Evolutionary conservation across 2,888 invertebrate species (phyloP), one percentile per base, ranked within the genome.

Genomic region (Byasa hedistus): DNA sequence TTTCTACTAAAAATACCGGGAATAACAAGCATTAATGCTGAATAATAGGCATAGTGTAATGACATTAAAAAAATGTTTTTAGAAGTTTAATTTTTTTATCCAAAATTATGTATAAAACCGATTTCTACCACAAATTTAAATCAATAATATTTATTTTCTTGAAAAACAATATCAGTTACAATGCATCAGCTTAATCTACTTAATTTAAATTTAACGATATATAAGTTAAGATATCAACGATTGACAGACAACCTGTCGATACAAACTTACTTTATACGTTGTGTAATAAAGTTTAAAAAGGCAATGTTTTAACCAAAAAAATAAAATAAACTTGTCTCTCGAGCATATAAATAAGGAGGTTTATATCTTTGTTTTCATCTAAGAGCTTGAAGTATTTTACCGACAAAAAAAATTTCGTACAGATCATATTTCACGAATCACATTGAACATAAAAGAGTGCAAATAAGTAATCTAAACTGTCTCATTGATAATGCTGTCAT

Each of bases 401-500:
- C 52, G 52, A 24, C 4, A 27, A 22, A 51, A 57, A 64, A 56
- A 64, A 57, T 39, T n/a, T 39, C 5, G 12, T 5, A 27, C 23
- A 3, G 27, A 60, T n/a, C n/a, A 24, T 48, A 24, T 55, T 55
- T 44, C 21, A 32, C 0, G 5, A 55, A 23, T 44, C 39, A 59
- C 32, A 19, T 21, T 4, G 57, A 62, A 54, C 51, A 27, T 44
- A 44, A 55, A 62, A 44, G 52, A 52, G 61, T 52, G 65, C 55
- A 52, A 62, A 66, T 58, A 61, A 24, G 65, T 59, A 65, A 61
- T 65, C 60, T 57, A 58, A 61, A 63, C 36, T 56, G 39, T 52
- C 61, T 55, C 57, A 55, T 58, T 64, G 68, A 72, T 74, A 69
- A 69, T 72, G 61, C 66, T 69, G 69, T 70, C 72, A 79, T 78